These are phyloP conservation scores for Laterallus jamaicensis DNA, from an alignment of 2,113 vertebrate species.

Conservation along the genomic window DNA sequence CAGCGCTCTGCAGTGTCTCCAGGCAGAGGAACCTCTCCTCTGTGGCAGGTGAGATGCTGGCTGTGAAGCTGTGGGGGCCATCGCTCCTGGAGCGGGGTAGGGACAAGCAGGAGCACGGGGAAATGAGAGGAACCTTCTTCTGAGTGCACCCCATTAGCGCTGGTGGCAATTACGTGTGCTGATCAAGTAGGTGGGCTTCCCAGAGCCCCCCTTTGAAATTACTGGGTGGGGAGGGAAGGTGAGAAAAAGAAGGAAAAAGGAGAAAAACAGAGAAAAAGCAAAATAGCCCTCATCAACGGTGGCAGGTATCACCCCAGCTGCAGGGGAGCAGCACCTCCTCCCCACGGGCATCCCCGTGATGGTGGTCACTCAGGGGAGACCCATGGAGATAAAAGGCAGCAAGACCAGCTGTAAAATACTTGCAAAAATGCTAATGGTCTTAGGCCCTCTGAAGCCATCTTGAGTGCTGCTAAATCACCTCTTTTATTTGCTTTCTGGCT, in stretches of 20 bases:
- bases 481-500: constrained; percentile 46
- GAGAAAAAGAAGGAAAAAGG: background rate
- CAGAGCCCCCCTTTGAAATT: background rate
- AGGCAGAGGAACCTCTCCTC: background rate
- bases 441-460: constrained; percentile 27
- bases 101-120: background rate
- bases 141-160: background rate
- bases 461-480: constrained; percentile 4
- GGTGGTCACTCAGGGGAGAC: background rate
- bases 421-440: constrained; percentile 14
- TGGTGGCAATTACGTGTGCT: background rate
- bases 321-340: background rate
- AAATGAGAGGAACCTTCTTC: background rate
- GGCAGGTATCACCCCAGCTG: background rate
- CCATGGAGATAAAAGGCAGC: constrained; percentile 43
- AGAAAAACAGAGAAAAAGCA: background rate
- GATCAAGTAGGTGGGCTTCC: background rate
- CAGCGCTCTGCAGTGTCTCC: background rate
- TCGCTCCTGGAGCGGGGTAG: background rate
- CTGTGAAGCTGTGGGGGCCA: constrained; percentile 9
- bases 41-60: background rate
- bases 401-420: constrained; percentile 17
- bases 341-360: background rate
- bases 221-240: background rate
- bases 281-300: background rate